phyloP scores from a whole-genome alignment of 2,888 invertebrate genomes.

The Lasius fuliginosus region DNA sequence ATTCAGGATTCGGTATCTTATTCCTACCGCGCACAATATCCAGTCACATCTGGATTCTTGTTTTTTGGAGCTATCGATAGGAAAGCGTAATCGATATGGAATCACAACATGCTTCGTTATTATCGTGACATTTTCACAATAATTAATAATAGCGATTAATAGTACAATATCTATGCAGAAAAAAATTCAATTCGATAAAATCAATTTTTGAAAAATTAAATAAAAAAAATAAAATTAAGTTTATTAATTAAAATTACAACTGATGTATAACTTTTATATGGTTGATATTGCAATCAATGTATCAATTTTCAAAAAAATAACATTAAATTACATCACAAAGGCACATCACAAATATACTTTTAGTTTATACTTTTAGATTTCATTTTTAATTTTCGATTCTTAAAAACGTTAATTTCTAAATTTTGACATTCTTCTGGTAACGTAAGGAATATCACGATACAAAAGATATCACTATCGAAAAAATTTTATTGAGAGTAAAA shows the following conservation, averaged over 20 bases:
- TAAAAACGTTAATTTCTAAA: not conserved
- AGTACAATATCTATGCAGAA: not conserved
- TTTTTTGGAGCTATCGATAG: not conserved
- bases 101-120: not conserved
- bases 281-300: not conserved
- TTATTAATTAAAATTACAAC: not conserved
- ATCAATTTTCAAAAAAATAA: not conserved
- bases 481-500: too few species aligned
- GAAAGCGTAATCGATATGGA: not conserved
- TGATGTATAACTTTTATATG: not conserved
- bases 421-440: not conserved
- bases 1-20: conserved; percentile 15
- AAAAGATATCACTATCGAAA: not conserved
- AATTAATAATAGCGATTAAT: not conserved
- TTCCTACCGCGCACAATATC: conserved; percentile 22
- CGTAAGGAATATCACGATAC: not conserved
- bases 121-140: not conserved
- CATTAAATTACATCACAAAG: too few species aligned
- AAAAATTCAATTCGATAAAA: not conserved
- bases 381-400: not conserved
- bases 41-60: conserved; percentile 2
- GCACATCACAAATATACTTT: not conserved
- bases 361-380: not conserved
- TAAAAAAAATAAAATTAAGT: not conserved
- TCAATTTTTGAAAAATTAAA: not conserved